A percentile compares a stretch with the other conserved stretches of the same genome.
Evolutionary conservation across 1,140 invertebrate species (phyloP).

Genomic region (Stegodyphus mimosarum): DNA sequence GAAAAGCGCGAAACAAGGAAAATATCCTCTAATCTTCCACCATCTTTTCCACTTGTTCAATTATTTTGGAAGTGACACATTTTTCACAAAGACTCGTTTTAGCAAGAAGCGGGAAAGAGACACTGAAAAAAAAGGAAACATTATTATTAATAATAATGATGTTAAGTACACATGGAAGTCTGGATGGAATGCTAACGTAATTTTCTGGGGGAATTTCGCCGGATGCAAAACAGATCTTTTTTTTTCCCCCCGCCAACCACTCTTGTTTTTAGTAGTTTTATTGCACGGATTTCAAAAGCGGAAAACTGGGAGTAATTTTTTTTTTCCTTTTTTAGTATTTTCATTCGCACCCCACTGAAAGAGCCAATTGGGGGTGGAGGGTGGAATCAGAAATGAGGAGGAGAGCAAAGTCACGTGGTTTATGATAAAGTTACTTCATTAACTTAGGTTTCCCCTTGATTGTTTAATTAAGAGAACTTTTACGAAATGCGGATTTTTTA

Average conservation of each 20-base stretch:
- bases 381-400: background rate
- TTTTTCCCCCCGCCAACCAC: slow-evolving; percentile 10
- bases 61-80: slow-evolving; percentile 40
- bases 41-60: slow-evolving; percentile 5
- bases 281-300: slow-evolving; percentile 27
- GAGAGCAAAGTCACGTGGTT: background rate
- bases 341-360: slow-evolving; percentile 17
- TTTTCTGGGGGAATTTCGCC: slow-evolving; percentile 21
- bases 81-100: slow-evolving; percentile 18
- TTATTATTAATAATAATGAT: slow-evolving; percentile 43
- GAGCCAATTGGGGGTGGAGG: background rate
- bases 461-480: slow-evolving; percentile 60
- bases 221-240: slow-evolving; percentile 47
- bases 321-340: background rate
- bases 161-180: background rate
- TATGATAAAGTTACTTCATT: slow-evolving; percentile 53
- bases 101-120: background rate
- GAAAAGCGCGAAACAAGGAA: background rate
- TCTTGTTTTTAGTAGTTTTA: slow-evolving; percentile 25
- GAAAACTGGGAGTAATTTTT: slow-evolving; percentile 28
- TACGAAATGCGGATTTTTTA: slow-evolving; percentile 17
- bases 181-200: background rate
- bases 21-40: background rate
- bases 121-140: slow-evolving; percentile 15
- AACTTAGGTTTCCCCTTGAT: slow-evolving; percentile 53